These are phyloP conservation scores for Psix sp. DNA, from an alignment of 1,140 invertebrate genomes.

Conservation along the genomic window DNA sequence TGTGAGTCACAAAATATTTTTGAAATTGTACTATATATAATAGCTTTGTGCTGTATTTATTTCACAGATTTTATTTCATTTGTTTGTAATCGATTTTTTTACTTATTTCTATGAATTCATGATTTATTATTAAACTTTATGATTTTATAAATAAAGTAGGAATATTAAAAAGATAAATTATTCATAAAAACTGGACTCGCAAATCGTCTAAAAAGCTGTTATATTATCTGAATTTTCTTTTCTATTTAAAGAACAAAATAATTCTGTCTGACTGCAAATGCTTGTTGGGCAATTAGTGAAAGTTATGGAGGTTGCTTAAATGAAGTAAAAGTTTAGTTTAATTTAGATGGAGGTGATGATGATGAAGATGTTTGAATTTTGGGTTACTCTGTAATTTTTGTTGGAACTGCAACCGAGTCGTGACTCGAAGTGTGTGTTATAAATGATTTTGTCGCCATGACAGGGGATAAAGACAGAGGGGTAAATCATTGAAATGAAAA, in stretches of 20 bases:
- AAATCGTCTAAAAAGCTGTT: too few relatives aligned
- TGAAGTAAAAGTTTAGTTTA: conserved; percentile 20
- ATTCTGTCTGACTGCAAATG: conserved; percentile 20
- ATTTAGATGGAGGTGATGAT: too few relatives aligned
- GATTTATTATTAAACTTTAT: too few relatives aligned
- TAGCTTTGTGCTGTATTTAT: too few relatives aligned
- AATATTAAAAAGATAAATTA: too few relatives aligned
- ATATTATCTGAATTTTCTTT: neutral
- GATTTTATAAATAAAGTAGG: too few relatives aligned
- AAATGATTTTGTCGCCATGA: conserved; percentile 69
- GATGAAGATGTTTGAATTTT: conserved; percentile 38
- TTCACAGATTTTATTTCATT: too few relatives aligned
- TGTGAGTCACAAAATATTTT: too few relatives aligned
- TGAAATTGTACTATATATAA: too few relatives aligned
- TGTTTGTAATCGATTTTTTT: too few relatives aligned
- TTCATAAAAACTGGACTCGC: too few relatives aligned
- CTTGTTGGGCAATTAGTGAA: conserved; percentile 36
- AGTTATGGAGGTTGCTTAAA: conserved; percentile 36
- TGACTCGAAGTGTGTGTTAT: conserved; percentile 57
- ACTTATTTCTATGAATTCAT: too few relatives aligned
- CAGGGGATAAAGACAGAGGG: conserved; percentile 70
- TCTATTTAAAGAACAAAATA: conserved; percentile 5
- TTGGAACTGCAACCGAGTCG: conserved; percentile 57
- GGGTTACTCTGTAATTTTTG: conserved; percentile 38
- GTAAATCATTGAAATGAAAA: conserved; percentile 72